Conservation (phyloP, 2,113 vertebrate species). For the Holacanthus passer region DNA sequence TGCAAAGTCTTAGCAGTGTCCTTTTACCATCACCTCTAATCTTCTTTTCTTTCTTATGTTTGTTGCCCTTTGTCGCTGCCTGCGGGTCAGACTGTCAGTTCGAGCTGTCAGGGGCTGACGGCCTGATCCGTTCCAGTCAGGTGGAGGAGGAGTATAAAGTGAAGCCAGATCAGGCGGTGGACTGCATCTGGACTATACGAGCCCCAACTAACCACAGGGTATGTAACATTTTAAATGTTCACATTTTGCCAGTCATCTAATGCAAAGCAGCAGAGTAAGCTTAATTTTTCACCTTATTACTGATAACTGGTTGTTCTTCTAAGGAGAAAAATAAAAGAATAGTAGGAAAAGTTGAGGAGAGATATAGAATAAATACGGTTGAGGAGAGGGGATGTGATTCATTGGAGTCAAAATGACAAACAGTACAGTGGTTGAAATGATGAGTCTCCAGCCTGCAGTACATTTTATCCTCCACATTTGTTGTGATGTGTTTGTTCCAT, state of each 20-base stretch:
- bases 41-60: not conserved
- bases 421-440: constrained; percentile 7
- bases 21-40: not conserved
- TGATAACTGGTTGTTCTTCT: not conserved
- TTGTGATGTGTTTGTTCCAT: constrained; percentile 10
- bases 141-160: constrained; percentile 95
- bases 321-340: not conserved
- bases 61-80: constrained; percentile 9
- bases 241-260: not conserved
- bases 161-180: constrained; percentile 92
- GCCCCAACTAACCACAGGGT: constrained; percentile 94
- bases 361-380: not conserved
- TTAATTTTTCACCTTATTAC: not conserved
- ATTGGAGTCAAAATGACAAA: constrained; percentile 27
- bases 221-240: not conserved
- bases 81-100: constrained; percentile 92
- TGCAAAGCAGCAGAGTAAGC: not conserved
- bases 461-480: constrained; percentile 12
- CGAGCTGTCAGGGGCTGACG: constrained; percentile 92
- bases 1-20: not conserved
- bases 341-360: not conserved
- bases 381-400: constrained; percentile 8
- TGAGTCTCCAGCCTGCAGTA: constrained; percentile 10
- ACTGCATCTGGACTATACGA: constrained; percentile 97
- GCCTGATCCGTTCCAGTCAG: constrained; percentile 94